Conservation (phyloP, 2,888 invertebrate genomes). For the Imbricaverruca yamaguchii region DNA sequence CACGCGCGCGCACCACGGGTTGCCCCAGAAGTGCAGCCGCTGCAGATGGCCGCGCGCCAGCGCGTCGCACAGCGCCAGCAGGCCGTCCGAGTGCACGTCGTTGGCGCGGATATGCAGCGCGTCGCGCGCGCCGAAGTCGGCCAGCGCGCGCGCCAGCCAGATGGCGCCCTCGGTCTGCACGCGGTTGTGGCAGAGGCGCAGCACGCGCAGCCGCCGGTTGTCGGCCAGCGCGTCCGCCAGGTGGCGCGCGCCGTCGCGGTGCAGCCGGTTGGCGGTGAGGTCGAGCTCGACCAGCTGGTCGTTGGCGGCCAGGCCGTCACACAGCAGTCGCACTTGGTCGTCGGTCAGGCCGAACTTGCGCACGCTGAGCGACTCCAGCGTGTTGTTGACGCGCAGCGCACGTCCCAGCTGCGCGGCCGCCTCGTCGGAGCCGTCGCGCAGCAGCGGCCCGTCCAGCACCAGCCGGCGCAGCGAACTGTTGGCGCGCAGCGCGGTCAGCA, state of each 20-base stretch:
- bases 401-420: neutral
- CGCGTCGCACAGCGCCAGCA: conserved; percentile 3
- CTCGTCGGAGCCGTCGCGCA: conserved; percentile 12
- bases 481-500: neutral
- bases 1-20: conserved; percentile 17
- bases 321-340: neutral
- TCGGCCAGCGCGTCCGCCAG: neutral
- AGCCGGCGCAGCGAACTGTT: neutral
- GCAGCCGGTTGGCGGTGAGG: neutral
- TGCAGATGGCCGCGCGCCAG: neutral
- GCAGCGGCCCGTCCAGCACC: conserved; percentile 21
- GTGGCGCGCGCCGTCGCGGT: conserved; percentile 1
- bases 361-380: neutral
- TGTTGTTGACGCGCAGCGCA: conserved; percentile 2
- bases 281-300: neutral
- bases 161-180: neutral
- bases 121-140: conserved; percentile 1
- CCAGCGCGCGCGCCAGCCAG: conserved; percentile 2
- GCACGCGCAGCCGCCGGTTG: neutral
- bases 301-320: conserved; percentile 3
- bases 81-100: neutral
- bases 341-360: conserved; percentile 3
- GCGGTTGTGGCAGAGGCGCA: conserved; percentile 17
- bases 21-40: conserved; percentile 10
- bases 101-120: conserved; percentile 6